Percentiles rank a stretch among this genome's conserved stretches.
These are phyloP conservation scores for Etheostoma perlongum DNA, from an alignment of 2,797 vertebrate species.

Conservation along the genomic window DNA sequence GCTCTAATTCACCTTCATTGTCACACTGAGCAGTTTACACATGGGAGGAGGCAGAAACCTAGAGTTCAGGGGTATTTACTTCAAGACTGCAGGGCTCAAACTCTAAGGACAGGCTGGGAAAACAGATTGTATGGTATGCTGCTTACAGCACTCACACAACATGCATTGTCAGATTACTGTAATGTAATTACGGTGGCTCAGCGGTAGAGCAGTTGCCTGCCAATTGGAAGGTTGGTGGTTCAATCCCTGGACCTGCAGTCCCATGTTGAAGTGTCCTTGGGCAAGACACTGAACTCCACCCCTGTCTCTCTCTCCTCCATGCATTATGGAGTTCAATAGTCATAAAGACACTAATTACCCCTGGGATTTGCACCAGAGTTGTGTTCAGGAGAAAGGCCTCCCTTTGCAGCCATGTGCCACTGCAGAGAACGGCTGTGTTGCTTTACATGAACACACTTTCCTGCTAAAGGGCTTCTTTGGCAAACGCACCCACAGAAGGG, in stretches of 20 bases:
- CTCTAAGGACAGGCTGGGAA: background rate
- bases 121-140: no score
- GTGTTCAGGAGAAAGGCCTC: constrained; percentile 45
- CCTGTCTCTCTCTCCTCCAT: background rate
- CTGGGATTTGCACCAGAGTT: constrained; percentile 63
- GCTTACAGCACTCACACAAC: no score
- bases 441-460: constrained; percentile 16
- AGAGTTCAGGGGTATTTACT: background rate
- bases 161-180: no score
- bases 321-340: constrained; percentile 66
- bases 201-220: no score
- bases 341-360: constrained; percentile 76
- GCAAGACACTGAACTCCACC: no score
- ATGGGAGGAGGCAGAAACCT: background rate
- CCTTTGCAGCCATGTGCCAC: constrained; percentile 33
- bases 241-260: no score
- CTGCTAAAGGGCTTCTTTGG: constrained; percentile 26
- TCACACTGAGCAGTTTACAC: background rate
- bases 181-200: no score
- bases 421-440: constrained; percentile 28
- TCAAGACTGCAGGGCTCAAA: background rate
- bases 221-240: no score
- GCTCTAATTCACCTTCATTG: constrained; percentile 20
- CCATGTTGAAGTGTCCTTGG: no score
- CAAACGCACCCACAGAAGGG: constrained; percentile 16